Evolutionary conservation across 2,888 invertebrate genomes (phyloP), one percentile per base, ranked within the genome.

Genomic region (Acleris holmiana): DNA sequence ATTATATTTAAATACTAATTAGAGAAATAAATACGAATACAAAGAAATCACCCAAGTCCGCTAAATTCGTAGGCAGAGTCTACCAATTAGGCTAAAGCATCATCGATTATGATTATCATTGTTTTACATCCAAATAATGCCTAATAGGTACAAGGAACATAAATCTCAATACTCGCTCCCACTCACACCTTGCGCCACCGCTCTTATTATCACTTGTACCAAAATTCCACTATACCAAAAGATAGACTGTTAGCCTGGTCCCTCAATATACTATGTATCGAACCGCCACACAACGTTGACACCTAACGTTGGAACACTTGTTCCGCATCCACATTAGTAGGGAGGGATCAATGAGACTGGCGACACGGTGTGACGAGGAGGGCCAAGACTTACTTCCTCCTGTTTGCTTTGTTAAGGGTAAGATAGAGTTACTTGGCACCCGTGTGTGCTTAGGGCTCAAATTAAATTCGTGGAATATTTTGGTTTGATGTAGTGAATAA

Each of bases 141-240:
- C 4, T 8, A 13, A 10, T 35, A 35, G 13, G 3, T 13, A 35
- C 13, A 35, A 29, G 29, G 0, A 35, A 35, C 35, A 13, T 13
- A 35, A 35, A n/a, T 17, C 4, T 41, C 41, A 41, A 44, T 44
- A 15, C 17, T 7, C 44, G 44, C 44, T 44, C 17, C 17, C 44
- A 44, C 44, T 10, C 18, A 10, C 13, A 13, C 5, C 17, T 51
- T 15, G 35, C n/a, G 18, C 56, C 50, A 49, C 56, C 18, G 8
- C 46, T 23, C 57, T 58, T 54, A 51, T 68, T 29, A 74, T 72
- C 68, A 70, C 64, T 72, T 68, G 68, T 67, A 63, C 69, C 68
- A 54, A 73, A 76, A 74, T 75, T 71, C 73, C 69, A 40, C 55
- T 56, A 67, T 62, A 67, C 51, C 64, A 68, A 69, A 71, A 59